Evolutionary conservation across 2,113 vertebrate genomes (phyloP), one percentile per base, ranked within the genome.

Genomic region (Leucosticte australis): DNA sequence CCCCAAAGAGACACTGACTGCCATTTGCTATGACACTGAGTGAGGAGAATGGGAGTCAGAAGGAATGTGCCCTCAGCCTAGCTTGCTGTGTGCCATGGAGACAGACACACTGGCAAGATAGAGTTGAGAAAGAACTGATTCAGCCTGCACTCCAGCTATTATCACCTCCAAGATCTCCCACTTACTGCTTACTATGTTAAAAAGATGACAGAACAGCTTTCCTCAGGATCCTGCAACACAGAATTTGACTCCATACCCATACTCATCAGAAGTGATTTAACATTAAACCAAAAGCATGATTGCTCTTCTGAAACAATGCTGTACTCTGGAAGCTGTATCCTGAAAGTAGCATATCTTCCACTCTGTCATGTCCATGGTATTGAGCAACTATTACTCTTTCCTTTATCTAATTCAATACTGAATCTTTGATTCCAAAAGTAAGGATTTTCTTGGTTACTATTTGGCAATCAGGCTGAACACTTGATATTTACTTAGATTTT

Each of bases 81-180:
- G 39, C 50, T 53, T 83, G 31, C 46, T 35, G 12, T 3, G 1
- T 77, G 39, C 50, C 42, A 28, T 10, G 33, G 44, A 76, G 21
- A 59, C 0, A 1, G 55, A 27, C 3, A 3, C 22, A 1, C 3
- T n/a, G 60, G 39, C 37, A 69, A 37, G 47, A 11, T 1, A 19
- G 42, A 41, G 31, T 3, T 76, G 44, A 78, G 55, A 63, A 81
- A 47, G 49, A 68, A 67, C 35, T 49, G 88, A n/a, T n/a, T 46
- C 23, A 59, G 53, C 28, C 28, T 37, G 13, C 6, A 4, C 24
- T 49, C 3, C 33, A 71, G 63, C 28, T 49, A 4, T 19, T 96
- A 28, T 31, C 35, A 46, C 74, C 49, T 80, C 39, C 39, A 53
- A 59, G 44, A 24, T 59, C 39, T 41, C 15, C 9, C 18, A 28